Conservation (phyloP, 2,888 invertebrate genomes). For the Lasioglossum leucozonium region DNA sequence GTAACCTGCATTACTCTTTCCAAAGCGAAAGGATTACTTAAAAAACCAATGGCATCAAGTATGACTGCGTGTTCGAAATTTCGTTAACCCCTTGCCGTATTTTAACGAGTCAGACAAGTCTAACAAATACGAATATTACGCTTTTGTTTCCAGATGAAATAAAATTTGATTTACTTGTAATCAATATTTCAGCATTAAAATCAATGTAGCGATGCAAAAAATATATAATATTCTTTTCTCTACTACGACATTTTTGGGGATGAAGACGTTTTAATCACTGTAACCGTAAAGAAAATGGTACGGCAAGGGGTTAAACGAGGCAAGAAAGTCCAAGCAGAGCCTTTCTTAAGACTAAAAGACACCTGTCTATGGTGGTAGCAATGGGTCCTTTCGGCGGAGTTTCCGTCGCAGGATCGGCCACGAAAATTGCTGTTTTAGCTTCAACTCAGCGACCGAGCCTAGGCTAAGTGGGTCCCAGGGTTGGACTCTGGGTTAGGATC, state of each 20-base stretch:
- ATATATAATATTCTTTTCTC: no score
- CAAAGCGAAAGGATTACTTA: neutral
- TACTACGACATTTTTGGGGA: no score
- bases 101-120: no score
- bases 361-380: neutral
- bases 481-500: slow-evolving; percentile 59
- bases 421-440: neutral
- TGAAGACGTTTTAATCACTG: no score
- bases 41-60: neutral
- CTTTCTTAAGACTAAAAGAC: neutral
- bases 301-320: no score
- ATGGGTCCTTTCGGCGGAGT: neutral
- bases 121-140: no score
- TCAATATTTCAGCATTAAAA: no score
- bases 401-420: neutral
- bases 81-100: no score
- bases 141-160: no score
- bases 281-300: no score
- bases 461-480: slow-evolving; percentile 68
- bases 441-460: slow-evolving; percentile 24
- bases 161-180: no score
- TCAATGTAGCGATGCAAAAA: no score
- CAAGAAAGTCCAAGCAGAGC: neutral
- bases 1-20: neutral
- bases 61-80: neutral